These are phyloP conservation scores for Poeciliopsis prolifica DNA, from an alignment of 2,113 vertebrate genomes.

Conservation along the genomic window DNA sequence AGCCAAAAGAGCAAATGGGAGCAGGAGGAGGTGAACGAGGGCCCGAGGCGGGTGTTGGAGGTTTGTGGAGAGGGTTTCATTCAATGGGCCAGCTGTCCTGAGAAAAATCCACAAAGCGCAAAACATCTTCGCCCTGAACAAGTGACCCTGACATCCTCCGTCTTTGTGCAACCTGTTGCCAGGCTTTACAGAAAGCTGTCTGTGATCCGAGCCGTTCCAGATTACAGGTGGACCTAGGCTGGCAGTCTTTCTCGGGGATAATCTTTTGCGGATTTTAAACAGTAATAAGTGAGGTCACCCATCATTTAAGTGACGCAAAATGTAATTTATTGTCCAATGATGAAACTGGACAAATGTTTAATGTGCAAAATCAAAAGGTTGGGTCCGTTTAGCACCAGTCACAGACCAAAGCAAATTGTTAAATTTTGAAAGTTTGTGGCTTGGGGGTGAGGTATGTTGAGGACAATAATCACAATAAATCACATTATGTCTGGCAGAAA, in stretches of 20 bases:
- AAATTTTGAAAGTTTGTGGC: no score
- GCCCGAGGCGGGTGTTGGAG: slow-evolving; percentile 38
- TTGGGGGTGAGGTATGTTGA: no score
- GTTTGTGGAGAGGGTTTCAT: slow-evolving; percentile 52
- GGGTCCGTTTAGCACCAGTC: neutral
- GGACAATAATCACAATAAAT: neutral
- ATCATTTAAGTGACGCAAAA: neutral
- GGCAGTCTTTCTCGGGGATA: neutral
- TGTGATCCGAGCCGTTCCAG: neutral
- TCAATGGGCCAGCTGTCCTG: slow-evolving; percentile 65
- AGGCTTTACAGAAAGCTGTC: slow-evolving; percentile 15
- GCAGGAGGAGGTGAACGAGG: slow-evolving; percentile 43
- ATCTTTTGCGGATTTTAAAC: neutral
- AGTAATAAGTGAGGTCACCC: neutral
- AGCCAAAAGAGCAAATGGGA: slow-evolving; percentile 60
- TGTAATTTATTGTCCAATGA: neutral
- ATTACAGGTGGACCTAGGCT: neutral
- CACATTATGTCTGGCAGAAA: neutral
- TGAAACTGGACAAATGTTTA: neutral
- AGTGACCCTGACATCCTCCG: slow-evolving; percentile 41
- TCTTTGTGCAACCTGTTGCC: slow-evolving; percentile 35
- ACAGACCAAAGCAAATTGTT: neutral
- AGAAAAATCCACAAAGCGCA: slow-evolving; percentile 57
- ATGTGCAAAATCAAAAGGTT: neutral
- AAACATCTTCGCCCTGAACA: slow-evolving; percentile 49